Evolutionary conservation across 1,140 invertebrate genomes (phyloP).

Genomic region (Myzus persicae): DNA sequence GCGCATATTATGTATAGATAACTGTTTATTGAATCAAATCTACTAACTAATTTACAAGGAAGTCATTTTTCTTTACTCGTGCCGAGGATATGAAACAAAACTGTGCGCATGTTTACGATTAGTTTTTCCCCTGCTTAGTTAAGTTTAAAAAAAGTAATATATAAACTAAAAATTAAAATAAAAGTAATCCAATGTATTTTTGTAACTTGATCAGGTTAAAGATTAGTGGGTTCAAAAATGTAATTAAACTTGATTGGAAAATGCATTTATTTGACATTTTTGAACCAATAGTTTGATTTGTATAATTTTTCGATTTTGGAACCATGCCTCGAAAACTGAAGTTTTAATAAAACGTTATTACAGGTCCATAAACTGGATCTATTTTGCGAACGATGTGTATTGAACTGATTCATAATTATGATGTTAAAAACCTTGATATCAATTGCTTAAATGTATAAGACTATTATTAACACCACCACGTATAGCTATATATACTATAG

Average conservation of each 20-base stretch:
- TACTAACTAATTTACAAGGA: background rate
- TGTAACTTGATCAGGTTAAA: background rate
- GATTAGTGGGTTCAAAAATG: background rate
- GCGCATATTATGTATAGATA: background rate
- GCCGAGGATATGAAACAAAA: too few relatives aligned
- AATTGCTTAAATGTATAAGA: background rate
- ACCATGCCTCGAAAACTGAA: background rate
- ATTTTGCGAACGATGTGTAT: background rate
- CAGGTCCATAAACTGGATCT: background rate
- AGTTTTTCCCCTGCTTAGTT: background rate
- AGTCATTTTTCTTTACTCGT: background rate
- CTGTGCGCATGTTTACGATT: too few relatives aligned
- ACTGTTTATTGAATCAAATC: background rate
- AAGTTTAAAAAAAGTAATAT: background rate
- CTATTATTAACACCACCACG: background rate
- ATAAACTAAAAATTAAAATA: too few relatives aligned
- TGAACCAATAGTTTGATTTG: background rate
- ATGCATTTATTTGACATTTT: background rate
- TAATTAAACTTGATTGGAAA: background rate
- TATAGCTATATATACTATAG: background rate
- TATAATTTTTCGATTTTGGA: background rate
- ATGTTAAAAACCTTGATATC: slow-evolving; percentile 29
- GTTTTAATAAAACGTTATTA: background rate
- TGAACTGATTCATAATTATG: background rate
- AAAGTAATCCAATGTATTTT: background rate